These are phyloP conservation scores for Drosophila nigrodunni DNA, from an alignment of 1,140 invertebrate species.

Conservation along the genomic window DNA sequence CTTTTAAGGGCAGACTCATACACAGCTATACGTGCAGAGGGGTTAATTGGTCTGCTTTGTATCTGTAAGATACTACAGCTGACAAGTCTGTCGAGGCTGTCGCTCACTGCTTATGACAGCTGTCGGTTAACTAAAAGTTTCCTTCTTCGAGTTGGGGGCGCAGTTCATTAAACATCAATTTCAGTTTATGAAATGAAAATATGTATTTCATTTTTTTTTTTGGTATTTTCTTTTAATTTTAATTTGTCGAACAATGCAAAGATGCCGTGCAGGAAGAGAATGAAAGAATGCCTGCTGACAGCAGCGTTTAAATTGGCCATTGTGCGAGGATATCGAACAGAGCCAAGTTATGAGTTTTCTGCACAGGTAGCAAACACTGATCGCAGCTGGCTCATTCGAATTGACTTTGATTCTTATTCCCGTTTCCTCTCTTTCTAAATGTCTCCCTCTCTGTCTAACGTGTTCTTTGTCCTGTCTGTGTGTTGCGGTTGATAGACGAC, in stretches of 20 bases:
- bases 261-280: constrained; percentile 1
- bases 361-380: constrained; percentile 47
- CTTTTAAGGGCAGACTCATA: constrained; percentile 51
- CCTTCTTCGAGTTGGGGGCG: constrained; percentile 28
- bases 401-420: constrained; percentile 66
- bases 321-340: constrained; percentile 47
- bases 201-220: constrained; percentile 16
- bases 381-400: constrained; percentile 62
- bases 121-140: constrained; percentile 64
- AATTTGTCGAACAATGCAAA: constrained; percentile 21
- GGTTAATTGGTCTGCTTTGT: constrained; percentile 77
- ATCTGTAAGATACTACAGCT: constrained; percentile 58
- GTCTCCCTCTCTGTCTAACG: neutral
- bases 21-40: constrained; percentile 29
- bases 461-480: constrained; percentile 36
- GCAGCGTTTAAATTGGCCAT: constrained; percentile 75
- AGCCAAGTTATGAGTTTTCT: neutral
- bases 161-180: constrained; percentile 68
- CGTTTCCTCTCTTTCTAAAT: neutral
- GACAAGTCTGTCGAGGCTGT: constrained; percentile 48
- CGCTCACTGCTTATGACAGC: constrained; percentile 73
- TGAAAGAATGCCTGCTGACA: constrained; percentile 70
- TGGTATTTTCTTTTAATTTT: constrained; percentile 78
- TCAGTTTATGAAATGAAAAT: constrained; percentile 38
- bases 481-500: constrained; percentile 79